A percentile compares a stretch with the other conserved stretches of the same genome.
Conservation (phyloP, 2,797 vertebrate species). For the Lagodon rhomboides region DNA sequence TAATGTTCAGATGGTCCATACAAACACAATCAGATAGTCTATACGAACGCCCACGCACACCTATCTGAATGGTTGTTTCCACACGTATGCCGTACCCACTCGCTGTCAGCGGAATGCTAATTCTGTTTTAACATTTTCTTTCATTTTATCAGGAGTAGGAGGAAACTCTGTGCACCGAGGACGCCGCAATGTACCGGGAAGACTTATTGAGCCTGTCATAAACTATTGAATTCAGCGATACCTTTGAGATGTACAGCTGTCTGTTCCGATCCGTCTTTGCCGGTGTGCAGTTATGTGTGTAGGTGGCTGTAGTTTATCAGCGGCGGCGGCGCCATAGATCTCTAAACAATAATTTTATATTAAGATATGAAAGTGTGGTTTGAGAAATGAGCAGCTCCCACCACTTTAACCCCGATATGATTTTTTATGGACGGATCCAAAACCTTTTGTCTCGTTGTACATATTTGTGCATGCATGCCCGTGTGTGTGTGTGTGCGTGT, state of each 20-base stretch:
- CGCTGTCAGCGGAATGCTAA: constrained; percentile 20
- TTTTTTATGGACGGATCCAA: constrained; percentile 1
- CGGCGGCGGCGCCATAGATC: constrained; percentile 27
- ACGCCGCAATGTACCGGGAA: constrained; percentile 39
- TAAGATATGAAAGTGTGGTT: constrained; percentile 22
- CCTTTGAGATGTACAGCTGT: constrained; percentile 57
- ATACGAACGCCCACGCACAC: constrained; percentile 51
- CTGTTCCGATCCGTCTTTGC: constrained; percentile 52
- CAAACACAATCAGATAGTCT: constrained; percentile 31
- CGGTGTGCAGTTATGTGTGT: constrained; percentile 32
- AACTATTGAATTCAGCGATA: constrained; percentile 54
- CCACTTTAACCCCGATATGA: background rate
- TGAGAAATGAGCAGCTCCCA: background rate
- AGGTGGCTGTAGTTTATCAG: constrained; percentile 55
- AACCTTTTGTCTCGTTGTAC: background rate
- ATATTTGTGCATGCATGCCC: constrained; percentile 6
- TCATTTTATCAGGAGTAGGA: constrained; percentile 24
- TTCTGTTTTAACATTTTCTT: constrained; percentile 27
- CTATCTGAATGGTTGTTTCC: constrained; percentile 19
- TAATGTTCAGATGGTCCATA: constrained; percentile 31
- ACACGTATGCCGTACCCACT: constrained; percentile 27
- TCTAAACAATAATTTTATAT: constrained; percentile 38
- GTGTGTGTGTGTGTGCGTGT: constrained; percentile 14
- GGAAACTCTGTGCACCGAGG: constrained; percentile 33
- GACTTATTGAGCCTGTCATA: constrained; percentile 51